Evolutionary conservation across 1,140 invertebrate genomes (phyloP), one percentile per base, ranked within the genome.

Genomic region (Ladona fulva): DNA sequence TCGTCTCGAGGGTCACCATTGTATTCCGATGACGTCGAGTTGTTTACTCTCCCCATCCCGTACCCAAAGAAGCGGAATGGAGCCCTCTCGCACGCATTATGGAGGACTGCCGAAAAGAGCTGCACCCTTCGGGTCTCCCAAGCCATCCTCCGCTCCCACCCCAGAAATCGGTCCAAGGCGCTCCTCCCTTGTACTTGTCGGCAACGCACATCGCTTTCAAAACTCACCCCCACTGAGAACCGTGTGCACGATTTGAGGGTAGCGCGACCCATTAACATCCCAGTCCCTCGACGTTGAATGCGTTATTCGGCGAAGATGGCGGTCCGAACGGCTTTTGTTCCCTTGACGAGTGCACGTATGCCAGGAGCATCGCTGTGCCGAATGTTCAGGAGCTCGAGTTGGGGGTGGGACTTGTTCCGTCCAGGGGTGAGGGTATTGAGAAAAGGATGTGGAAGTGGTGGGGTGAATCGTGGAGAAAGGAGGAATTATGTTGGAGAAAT

Each of bases 11-110:
- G 59, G 77, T 77, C 77, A 82, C 83, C 83, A 84, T 84, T 84
- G 83, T 84, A 83, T 83, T 83, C 83, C 80, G 73, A 80, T 80
- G 79, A 79, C 79, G 80, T 80, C 77, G 77, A 78, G 79, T 76
- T 76, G 83, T 84, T 84, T 84, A 83, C 83, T 81, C 29, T 37
- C 1, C 29, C 29, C 29, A 37, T 37, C 29, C 44, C 76, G 24
- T 16, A 37, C 37, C 24, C 76, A 8, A n/a, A n/a, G n/a, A n/a
- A n/a, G 29, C 3, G 29, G 29, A 37, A 37, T 37, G 29, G 29
- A 37, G 29, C 29, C 8, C 29, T 37, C 29, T 37, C 29, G 29
- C 29, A 37, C 29, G 29, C 29, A 37, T 37, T 37, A 37, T 37
- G 29, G 29, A 37, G 3, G 29, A 37, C n/a, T 37, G 29, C 25